Evolutionary conservation across 2,113 vertebrate genomes (phyloP).

Genomic region (Entelurus aequoreus): DNA sequence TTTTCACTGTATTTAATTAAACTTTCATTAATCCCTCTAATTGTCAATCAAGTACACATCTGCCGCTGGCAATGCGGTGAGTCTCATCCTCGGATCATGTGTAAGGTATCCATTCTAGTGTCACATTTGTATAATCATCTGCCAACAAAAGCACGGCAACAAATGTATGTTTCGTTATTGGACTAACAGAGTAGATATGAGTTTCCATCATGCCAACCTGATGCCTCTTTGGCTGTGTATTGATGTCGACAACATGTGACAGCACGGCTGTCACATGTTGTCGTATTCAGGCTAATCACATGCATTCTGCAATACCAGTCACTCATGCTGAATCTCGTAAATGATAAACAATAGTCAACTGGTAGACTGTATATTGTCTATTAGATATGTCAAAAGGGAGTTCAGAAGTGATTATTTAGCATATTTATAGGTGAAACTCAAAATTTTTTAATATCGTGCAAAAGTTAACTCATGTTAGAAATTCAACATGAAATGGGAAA

Average conservation of each 20-base stretch:
- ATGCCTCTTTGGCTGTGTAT: slow-evolving; percentile 19
- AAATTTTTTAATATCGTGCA: no score
- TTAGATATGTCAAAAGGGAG: slow-evolving; percentile 7
- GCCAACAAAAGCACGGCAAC: no score
- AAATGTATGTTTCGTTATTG: no score
- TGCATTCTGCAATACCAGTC: slow-evolving; percentile 18
- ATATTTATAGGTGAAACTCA: background rate
- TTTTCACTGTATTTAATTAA: no score
- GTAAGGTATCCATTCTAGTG: no score
- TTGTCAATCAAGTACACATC: no score
- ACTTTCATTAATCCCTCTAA: no score
- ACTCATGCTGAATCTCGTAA: background rate
- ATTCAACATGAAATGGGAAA: no score
- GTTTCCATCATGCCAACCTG: background rate
- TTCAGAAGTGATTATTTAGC: slow-evolving; percentile 5
- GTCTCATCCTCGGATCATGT: no score
- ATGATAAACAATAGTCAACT: slow-evolving; percentile 4
- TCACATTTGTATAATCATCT: no score
- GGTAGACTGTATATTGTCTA: slow-evolving; percentile 13
- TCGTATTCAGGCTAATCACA: slow-evolving; percentile 39
- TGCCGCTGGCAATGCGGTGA: no score
- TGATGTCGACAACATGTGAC: background rate
- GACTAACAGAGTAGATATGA: background rate
- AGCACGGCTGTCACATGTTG: background rate
- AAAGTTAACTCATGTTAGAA: no score